Percentiles rank a stretch among this genome's conserved stretches.
Conservation (phyloP, 2,888 invertebrate genomes). For the Palloptera scutellata region DNA sequence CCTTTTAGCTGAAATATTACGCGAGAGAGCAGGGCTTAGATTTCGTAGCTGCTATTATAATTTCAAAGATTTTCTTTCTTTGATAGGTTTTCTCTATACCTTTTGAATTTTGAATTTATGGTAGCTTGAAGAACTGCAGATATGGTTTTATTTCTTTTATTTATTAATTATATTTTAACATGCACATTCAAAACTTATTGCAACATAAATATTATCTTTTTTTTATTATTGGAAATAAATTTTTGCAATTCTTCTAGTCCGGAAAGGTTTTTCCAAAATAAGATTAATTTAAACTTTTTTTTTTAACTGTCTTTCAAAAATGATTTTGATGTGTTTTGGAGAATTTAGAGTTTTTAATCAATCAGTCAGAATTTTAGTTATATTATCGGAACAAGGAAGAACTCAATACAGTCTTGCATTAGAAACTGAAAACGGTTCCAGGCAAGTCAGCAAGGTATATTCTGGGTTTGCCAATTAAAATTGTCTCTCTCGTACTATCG, state of each 20-base stretch:
- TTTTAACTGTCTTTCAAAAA: no score
- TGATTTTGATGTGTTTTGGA: no score
- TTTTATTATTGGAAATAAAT: not conserved
- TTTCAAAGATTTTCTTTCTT: not conserved
- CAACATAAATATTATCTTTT: no score
- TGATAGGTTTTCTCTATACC: not conserved
- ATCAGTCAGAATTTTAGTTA: no score
- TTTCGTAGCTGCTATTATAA: not conserved
- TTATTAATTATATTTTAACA: not conserved
- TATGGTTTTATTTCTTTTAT: conserved; percentile 47
- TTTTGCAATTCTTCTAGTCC: conserved; percentile 21
- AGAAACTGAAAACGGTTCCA: no score
- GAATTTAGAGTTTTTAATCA: no score
- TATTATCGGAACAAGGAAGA: no score
- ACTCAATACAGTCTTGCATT: no score
- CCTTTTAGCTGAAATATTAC: not conserved
- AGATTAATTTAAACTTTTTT: not conserved
- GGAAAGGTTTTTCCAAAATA: not conserved
- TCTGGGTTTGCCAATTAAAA: no score
- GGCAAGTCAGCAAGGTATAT: no score
- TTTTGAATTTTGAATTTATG: conserved; percentile 27
- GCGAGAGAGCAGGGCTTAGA: no score
- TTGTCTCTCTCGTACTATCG: no score
- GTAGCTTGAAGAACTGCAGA: conserved; percentile 20
- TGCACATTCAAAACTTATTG: not conserved